Evolutionary conservation across 1,140 invertebrate genomes (phyloP).

Genomic region (Leptonema lineaticorne): DNA sequence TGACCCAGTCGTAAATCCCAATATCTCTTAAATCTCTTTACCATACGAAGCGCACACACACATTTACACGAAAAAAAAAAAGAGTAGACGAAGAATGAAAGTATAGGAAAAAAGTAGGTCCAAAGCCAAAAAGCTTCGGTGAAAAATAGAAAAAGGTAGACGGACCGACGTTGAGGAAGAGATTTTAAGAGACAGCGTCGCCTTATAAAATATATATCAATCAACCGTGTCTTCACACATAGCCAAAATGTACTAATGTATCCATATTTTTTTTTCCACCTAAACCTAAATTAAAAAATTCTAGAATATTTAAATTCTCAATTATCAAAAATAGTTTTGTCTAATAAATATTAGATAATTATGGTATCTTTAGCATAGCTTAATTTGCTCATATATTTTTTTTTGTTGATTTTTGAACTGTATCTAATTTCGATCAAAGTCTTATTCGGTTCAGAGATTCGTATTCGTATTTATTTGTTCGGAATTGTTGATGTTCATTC

Average conservation of each 20-base stretch:
- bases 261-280: too few species aligned
- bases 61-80: background rate
- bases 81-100: background rate
- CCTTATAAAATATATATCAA: constrained; percentile 11
- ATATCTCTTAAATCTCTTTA: constrained; percentile 29
- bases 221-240: background rate
- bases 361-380: too few species aligned
- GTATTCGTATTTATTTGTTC: too few species aligned
- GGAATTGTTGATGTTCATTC: too few species aligned
- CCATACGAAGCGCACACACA: constrained; percentile 5
- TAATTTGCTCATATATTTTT: too few species aligned
- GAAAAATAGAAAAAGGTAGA: background rate
- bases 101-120: background rate
- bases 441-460: too few species aligned
- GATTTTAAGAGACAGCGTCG: background rate
- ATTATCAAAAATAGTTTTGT: too few species aligned
- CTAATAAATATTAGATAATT: too few species aligned
- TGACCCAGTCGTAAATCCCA: constrained; percentile 24
- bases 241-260: background rate
- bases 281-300: too few species aligned
- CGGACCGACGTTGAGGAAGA: background rate
- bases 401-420: too few species aligned
- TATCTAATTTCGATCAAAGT: too few species aligned
- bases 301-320: too few species aligned
- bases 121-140: constrained; percentile 4